Evolutionary conservation across 2,797 vertebrate species (phyloP).

Genomic region (Erethizon dorsatum): DNA sequence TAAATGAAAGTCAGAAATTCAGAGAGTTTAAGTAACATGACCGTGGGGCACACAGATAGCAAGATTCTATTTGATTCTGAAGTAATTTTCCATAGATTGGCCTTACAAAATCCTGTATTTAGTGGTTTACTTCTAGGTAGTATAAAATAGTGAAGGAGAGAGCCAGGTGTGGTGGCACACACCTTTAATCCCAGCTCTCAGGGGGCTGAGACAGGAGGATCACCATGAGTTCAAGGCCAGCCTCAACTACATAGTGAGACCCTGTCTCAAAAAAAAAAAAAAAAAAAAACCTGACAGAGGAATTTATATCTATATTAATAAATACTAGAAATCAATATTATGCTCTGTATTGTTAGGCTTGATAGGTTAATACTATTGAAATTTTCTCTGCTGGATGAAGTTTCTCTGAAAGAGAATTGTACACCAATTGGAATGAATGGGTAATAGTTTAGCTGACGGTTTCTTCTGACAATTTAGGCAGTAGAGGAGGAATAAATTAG

Average conservation of each 20-base stretch:
- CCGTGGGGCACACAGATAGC: not conserved
- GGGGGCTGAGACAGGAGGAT: not conserved
- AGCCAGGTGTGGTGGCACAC: not conserved
- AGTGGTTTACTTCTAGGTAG: not conserved
- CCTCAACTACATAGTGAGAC: not conserved
- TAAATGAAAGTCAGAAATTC: not conserved
- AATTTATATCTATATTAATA: conserved; percentile 63
- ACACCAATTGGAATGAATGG: conserved; percentile 57
- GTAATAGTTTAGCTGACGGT: not conserved
- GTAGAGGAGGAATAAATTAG: conserved; percentile 29
- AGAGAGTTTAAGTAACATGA: conserved; percentile 30
- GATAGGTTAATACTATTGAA: not conserved
- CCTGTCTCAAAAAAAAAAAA: not conserved
- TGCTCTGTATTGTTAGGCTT: not conserved
- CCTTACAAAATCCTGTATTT: not conserved
- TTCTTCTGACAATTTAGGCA: conserved; percentile 46
- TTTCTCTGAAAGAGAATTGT: conserved; percentile 44
- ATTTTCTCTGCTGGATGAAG: not conserved
- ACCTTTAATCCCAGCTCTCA: not conserved
- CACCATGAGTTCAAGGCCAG: not conserved
- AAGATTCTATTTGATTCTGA: conserved; percentile 40
- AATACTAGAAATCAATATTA: conserved; percentile 8
- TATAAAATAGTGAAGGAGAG: not conserved
- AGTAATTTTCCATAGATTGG: not conserved
- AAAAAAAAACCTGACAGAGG: not conserved